Evolutionary conservation across 2,888 invertebrate genomes (phyloP), one percentile per base, ranked within the genome.

Genomic region (Leptinotarsa haldemani): DNA sequence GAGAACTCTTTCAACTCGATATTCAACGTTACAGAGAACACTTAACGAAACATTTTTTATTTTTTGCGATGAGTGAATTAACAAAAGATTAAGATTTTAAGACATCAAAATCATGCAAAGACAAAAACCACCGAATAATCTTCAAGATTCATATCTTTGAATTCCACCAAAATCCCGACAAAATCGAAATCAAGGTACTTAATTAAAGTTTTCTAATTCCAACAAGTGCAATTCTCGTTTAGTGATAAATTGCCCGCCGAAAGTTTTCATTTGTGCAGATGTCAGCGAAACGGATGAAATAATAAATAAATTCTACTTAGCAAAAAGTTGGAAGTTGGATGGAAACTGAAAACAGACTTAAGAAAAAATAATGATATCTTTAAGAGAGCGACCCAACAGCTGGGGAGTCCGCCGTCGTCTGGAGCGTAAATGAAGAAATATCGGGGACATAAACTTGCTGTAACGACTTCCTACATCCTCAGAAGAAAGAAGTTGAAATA

Each of bases 391-490:
- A 77, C 73, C 76, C 76, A 80, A 79, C 79, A 79, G 79, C 78
- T 76, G 74, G 77, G 76, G 75, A 71, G 70, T 73, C 66, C 71
- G 73, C 77, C 74, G 69, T 69, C 73, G 77, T 77, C 79, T 79
- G 69, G 71, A 74, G 78, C 80, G 83, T 83, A 87, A 87, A 87
- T 87, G 85, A 86, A 87, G 87, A 87, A 86, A 86, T 87, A 87
- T 87, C 84, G 85, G 83, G 83, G 86, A 85, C 86, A 87, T 87
- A 87, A 87, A 87, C 85, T 86, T 84, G 83, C 81, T 79, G 82
- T 80, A 84, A 86, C 84, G 86, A 84, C 85, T 84, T 83, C 80
- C 82, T 82, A 81, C 80, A 81, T 79, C 79, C 78, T 80, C 77
- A 81, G 80, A 83, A 84, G 83, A 83, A 82, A 82, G 82, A 81